Evolutionary conservation across 2,113 vertebrate genomes (phyloP), one percentile per base, ranked within the genome.

Genomic region (Glaucidium brasilianum): DNA sequence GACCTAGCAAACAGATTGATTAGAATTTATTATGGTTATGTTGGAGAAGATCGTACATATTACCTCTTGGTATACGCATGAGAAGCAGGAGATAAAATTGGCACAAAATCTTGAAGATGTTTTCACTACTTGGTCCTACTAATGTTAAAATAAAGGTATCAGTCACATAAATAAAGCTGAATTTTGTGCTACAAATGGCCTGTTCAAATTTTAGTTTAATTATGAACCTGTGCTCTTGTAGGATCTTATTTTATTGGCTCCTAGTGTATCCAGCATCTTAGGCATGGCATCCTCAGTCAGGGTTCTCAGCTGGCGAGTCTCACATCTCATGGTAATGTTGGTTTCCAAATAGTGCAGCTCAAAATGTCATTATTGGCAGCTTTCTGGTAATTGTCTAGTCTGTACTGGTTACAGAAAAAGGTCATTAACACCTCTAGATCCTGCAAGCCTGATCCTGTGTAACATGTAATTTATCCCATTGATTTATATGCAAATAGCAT

Each of bases 401-500:
- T 2, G 0, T 76, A 71, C 53, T 14, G 11, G 35, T 80, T 92
- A 56, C 14, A 76, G 82, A 37, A 80, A 52, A 85, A 66, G 35
- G 67, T 59, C 50, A 45, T 88, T 67, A 94, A 71, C 86, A 88
- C 83, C 79, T 94, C 41, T 45, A 59, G 32, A 43, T 84, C 72
- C 52, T 90, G 59, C 93, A 95, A 86, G 85, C 50, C 79, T 29
- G 15, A 47, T 96, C 88, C 75, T 91, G 79, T 63, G 67, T 50
- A 83, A 72, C 21, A 4, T 26, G 55, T 74, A 37, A 77, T 96
- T 89, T 80, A 67, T 69, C n/a, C n/a, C 72, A 10, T 37, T 80
- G 86, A 80, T 95, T 96, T 89, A 63, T 77, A 91, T 88, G 93
- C 92, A 88, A 74, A 91, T 81, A 63, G 37, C 35, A 27, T 79